Evolutionary conservation across 2,888 invertebrate genomes (phyloP).

Genomic region (Blomia tropicalis): DNA sequence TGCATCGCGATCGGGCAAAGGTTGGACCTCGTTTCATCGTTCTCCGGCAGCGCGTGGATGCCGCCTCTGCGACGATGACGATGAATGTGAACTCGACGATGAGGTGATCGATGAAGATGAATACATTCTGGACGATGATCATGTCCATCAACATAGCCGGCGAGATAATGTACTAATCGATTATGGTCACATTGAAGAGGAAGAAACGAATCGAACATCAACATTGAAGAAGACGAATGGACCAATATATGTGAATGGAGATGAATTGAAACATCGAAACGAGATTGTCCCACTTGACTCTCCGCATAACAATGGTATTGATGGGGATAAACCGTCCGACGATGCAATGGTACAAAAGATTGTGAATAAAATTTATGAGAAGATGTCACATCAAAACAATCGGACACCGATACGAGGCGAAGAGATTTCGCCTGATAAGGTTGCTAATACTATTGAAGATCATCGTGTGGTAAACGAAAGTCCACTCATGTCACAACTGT

Average conservation of each 20-base stretch:
- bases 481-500: not conserved
- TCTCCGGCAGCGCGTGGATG: not conserved
- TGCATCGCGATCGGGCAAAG: not conserved
- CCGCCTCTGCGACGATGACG: conserved; percentile 9
- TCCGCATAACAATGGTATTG: not conserved
- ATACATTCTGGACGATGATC: not conserved
- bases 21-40: not conserved
- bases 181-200: not conserved
- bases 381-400: conserved; percentile 2
- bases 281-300: not conserved
- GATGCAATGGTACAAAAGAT: conserved; percentile 5
- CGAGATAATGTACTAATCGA: not conserved
- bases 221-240: not conserved
- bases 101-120: conserved; percentile 1
- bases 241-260: not conserved
- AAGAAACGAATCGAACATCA: not conserved
- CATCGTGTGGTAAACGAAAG: no score
- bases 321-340: not conserved
- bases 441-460: no score
- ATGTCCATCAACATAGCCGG: not conserved
- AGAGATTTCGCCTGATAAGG: no score
- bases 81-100: not conserved
- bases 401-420: no score
- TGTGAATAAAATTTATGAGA: conserved; percentile 7
- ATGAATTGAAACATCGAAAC: not conserved